phyloP scores from a whole-genome alignment of 2,888 invertebrate genomes.

The Cephus nigrinus region DNA sequence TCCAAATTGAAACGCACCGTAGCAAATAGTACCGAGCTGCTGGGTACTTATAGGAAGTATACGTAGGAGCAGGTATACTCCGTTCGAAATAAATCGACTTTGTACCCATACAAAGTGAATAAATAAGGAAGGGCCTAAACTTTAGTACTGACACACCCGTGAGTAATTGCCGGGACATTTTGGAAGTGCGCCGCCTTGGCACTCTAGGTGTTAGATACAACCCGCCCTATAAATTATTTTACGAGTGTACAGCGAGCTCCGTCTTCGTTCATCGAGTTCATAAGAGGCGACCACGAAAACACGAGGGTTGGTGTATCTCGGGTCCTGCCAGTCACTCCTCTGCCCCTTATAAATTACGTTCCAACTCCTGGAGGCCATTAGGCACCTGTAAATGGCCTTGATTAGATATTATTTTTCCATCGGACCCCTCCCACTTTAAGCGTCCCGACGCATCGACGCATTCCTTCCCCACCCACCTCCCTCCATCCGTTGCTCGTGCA shows the following conservation, averaged over 20 bases:
- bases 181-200: conserved; percentile 15
- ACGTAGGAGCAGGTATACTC: not conserved
- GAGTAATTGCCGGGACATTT: conserved; percentile 17
- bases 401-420: conserved; percentile 19
- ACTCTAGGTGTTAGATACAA: conserved; percentile 22
- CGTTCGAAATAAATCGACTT: not conserved
- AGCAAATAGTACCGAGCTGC: no score
- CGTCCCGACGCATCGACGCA: not conserved
- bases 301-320: not conserved
- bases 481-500: not conserved
- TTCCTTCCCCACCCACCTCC: not conserved
- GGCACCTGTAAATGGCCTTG: conserved; percentile 22
- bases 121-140: not conserved
- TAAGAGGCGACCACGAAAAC: not conserved
- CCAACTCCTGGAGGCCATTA: conserved; percentile 14
- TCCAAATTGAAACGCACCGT: no score
- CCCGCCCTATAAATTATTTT: conserved; percentile 20
- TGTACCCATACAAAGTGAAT: not conserved
- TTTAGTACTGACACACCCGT: not conserved
- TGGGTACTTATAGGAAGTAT: no score
- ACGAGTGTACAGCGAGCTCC: conserved; percentile 8
- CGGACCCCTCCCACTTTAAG: not conserved
- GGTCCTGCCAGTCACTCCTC: conserved; percentile 4
- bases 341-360: conserved; percentile 17
- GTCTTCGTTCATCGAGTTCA: not conserved